Evolutionary conservation across 2,113 vertebrate species (phyloP), one percentile per base, ranked within the genome.

Genomic region (Syngnathus scovelli): DNA sequence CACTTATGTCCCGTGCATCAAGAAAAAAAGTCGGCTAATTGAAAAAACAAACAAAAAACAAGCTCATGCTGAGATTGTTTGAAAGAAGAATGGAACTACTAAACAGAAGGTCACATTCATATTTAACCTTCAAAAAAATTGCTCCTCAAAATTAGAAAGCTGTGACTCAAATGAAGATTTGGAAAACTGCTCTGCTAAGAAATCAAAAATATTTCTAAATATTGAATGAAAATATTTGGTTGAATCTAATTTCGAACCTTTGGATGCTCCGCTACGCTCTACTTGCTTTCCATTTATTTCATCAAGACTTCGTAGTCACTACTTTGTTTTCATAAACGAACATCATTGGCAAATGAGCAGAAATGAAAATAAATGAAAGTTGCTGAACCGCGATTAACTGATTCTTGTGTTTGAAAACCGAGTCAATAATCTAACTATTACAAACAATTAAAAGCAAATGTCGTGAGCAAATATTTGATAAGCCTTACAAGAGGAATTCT

Each of bases 1-100:
- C 71, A 80, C 76, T 77, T 64, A 75, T 71, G 70, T 71, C 44
- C 66, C 41, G 64, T 69, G 83, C 68, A 79, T 74, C 71, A 79
- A 65, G 69, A 70, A 72, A 48, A 18, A 51, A 46, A 46, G 15
- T 5, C 0, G 13, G 69, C 70, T 78, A 39, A 78, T 77, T 73
- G 69, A 62, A 63, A 44, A 72, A 72, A 36, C 27, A 27, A 27
- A 27, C 27, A 36, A 51, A 54, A 64, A 41, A 41, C 39, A 41
- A 41, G 39, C 65, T 71, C 60, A 64, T 61, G 66, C 70, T 21
- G 68, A 62, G 49, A 75, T 61, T 71, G 66, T 66, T 61, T 80
- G 39, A 72, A 75, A 71, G 64, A 72, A 74, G 27, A 55, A 13
- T 74, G 67, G 16, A 48, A 12, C 71, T 15, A 33, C 37, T 43